These are phyloP conservation scores for Nibea albiflora DNA, from an alignment of 2,113 vertebrate species.

Conservation along the genomic window DNA sequence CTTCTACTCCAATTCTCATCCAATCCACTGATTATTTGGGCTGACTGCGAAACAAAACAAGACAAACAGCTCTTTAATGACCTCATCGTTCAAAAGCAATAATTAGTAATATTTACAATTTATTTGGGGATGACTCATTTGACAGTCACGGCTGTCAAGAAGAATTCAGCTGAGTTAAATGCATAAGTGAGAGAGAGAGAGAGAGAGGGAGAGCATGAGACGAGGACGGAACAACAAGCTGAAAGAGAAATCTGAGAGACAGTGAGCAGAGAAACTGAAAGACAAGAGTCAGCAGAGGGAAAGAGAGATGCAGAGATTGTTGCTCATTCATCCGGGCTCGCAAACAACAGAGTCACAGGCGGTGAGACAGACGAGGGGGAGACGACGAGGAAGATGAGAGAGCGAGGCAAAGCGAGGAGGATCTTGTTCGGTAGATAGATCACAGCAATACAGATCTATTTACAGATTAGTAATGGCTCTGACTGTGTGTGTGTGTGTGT, in stretches of 20 bases:
- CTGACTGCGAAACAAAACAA: not conserved
- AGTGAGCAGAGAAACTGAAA: slow-evolving; percentile 55
- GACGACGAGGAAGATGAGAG: slow-evolving; percentile 58
- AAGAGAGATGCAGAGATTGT: slow-evolving; percentile 47
- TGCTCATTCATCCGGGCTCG: slow-evolving; percentile 62
- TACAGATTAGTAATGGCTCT: slow-evolving; percentile 69
- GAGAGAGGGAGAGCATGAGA: not conserved
- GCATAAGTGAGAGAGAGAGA: slow-evolving; percentile 9
- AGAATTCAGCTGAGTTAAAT: slow-evolving; percentile 15
- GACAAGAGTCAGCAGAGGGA: slow-evolving; percentile 55
- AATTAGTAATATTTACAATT: slow-evolving; percentile 16
- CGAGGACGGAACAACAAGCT: slow-evolving; percentile 21
- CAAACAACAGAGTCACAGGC: slow-evolving; percentile 64
- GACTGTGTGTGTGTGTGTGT: slow-evolving; percentile 31
- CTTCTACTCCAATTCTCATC: not conserved
- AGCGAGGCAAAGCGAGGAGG: slow-evolving; percentile 46
- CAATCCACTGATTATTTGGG: not conserved
- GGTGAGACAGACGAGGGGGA: slow-evolving; percentile 42
- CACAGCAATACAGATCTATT: slow-evolving; percentile 70
- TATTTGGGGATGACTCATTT: slow-evolving; percentile 29
- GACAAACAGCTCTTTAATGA: not conserved
- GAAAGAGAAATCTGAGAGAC: slow-evolving; percentile 48
- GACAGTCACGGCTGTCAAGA: slow-evolving; percentile 22
- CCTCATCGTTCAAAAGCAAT: slow-evolving; percentile 6
- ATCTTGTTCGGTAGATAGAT: slow-evolving; percentile 62